Evolutionary conservation across 2,797 vertebrate species (phyloP).

Genomic region (Poecilia wingei): DNA sequence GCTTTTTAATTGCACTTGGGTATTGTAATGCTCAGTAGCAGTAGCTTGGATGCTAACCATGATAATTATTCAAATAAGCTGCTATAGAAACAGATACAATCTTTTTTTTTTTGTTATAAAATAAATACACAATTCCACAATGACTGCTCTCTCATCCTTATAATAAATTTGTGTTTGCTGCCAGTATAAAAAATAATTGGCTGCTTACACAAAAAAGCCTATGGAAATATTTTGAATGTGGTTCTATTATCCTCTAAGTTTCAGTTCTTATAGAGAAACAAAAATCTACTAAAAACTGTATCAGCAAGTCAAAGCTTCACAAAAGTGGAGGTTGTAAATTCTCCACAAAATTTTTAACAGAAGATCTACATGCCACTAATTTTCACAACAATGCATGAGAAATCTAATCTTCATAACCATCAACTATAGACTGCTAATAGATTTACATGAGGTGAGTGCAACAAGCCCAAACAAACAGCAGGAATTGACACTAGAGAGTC

Average conservation of each 20-base stretch:
- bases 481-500: background rate
- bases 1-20: background rate
- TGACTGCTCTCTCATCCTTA: background rate
- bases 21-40: background rate
- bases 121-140: background rate
- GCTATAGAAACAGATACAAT: background rate
- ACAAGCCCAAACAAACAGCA: constrained; percentile 3
- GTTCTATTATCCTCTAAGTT: background rate
- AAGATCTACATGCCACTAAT: background rate
- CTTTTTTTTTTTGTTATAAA: background rate
- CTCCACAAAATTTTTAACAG: background rate
- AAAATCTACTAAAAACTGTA: background rate
- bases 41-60: background rate
- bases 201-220: background rate
- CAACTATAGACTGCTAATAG: constrained; percentile 39
- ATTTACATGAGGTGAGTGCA: constrained; percentile 30
- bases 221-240: background rate
- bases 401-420: constrained; percentile 43
- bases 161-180: background rate
- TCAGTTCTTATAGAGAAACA: background rate
- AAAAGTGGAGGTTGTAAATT: background rate
- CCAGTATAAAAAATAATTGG: background rate
- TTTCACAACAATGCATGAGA: constrained; percentile 21
- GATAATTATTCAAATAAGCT: background rate
- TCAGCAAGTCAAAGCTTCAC: background rate